Evolutionary conservation across 2,797 vertebrate species (phyloP).

Genomic region (Hypotaenidia okinawae): DNA sequence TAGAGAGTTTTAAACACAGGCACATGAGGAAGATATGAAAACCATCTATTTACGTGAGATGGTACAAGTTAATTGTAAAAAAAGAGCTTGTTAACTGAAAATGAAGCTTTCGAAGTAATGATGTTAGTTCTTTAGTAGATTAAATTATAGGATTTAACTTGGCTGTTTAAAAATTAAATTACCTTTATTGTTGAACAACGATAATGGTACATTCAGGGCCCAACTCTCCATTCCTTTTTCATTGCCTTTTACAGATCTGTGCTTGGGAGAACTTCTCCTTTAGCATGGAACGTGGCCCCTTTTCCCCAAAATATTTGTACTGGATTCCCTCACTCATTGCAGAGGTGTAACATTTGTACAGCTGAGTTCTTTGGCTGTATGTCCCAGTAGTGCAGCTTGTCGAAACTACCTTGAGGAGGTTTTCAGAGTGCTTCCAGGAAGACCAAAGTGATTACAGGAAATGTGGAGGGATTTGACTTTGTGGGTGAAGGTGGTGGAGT

Average conservation of each 20-base stretch:
- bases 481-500: background rate
- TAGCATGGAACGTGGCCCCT: background rate
- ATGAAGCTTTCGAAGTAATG: background rate
- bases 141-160: background rate
- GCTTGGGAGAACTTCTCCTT: background rate
- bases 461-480: background rate
- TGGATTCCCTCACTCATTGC: background rate
- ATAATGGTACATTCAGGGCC: background rate
- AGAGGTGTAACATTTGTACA: background rate
- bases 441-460: background rate
- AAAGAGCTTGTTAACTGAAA: background rate
- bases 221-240: background rate
- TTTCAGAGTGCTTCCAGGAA: background rate
- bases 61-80: background rate
- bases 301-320: background rate
- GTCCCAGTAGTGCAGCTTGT: background rate
- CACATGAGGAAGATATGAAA: background rate
- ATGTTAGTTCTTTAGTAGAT: background rate
- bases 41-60: background rate
- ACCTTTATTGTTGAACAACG: background rate
- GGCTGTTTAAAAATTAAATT: background rate
- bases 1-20: background rate
- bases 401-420: background rate
- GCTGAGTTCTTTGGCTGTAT: background rate
- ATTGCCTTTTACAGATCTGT: background rate